Base-by-base conservation (phyloP, 2,888 invertebrate species). In the Drosophila lacicola region DNA sequence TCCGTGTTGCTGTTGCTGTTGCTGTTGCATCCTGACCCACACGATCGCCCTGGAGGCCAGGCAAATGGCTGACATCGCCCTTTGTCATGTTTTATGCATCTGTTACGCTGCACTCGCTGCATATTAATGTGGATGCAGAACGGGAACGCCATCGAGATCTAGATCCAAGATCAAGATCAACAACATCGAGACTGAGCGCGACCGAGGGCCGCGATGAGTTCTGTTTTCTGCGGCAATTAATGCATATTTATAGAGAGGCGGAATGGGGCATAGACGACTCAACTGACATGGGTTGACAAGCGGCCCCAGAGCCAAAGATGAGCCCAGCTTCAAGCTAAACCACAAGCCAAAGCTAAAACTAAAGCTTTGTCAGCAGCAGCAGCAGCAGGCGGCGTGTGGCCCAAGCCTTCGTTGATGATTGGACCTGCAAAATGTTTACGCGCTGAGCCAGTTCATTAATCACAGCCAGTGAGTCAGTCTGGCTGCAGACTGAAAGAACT, bases 211-310 rank as follows among this genome's bases (percentile, higher is more conserved):
- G n/a, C 34, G 21, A 14, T 37, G 9, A 19, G 39, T 9, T 54
- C 33, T 42, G 34, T 14, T 41, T 36, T 39, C 34, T 34, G 70
- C 49, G 47, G 70, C 54, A 61, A 61, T 70, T 50, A 60, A 70
- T 70, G 61, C 69, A 70, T 70, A 70, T 70, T 70, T 69, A 70
- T 70, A 47, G 67, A 51, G 60, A 21, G 42, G 47, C 41, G 37
- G 61, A 37, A 19, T 33, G 41, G 45, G 39, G 29, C 54, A 60
- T 49, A 46, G 49, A 29, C 25, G 33, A 36, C 25, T 33, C 17
- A 46, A 37, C 54, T 74, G 75, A 75, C 63, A 68, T 64, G 74
- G 78, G 74, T 74, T 75, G 75, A 78, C 75, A 78, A 63, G 63
- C 60, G 25, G 39, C 21, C 1, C 21, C 2, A 5, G 8, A n/a